A percentile compares a stretch with the other conserved stretches of the same genome.
These are phyloP conservation scores for Pygocentrus nattereri DNA, from an alignment of 2,797 vertebrate genomes.

Conservation along the genomic window DNA sequence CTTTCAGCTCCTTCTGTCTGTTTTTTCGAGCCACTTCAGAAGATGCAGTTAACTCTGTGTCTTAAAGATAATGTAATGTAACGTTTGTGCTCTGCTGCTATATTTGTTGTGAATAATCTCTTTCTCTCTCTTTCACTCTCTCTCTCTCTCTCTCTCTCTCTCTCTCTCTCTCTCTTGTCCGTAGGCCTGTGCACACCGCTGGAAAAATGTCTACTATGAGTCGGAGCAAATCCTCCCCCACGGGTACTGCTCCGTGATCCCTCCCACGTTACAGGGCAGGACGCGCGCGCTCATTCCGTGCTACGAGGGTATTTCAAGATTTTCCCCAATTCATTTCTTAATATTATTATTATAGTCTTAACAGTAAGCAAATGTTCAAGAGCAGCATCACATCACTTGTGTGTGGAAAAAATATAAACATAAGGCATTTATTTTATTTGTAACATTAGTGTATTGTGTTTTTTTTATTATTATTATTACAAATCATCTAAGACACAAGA, in stretches of 20 bases:
- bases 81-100: background rate
- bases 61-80: background rate
- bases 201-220: slow-evolving; percentile 97
- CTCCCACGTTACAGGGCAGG: slow-evolving; percentile 86
- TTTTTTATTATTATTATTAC: no score
- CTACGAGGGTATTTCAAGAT: slow-evolving; percentile 88
- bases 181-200: slow-evolving; percentile 98
- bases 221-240: slow-evolving; percentile 93
- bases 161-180: slow-evolving; percentile 43
- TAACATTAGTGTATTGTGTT: no score
- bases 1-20: background rate
- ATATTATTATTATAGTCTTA: no score
- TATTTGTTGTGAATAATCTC: slow-evolving; percentile 1
- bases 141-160: background rate
- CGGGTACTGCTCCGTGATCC: slow-evolving; percentile 94
- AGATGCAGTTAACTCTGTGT: slow-evolving; percentile 13
- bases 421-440: no score
- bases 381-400: no score
- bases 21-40: background rate
- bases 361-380: no score
- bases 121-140: background rate
- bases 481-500: no score
- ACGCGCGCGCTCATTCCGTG: slow-evolving; percentile 90
- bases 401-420: no score
- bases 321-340: background rate